A percentile compares a stretch with the other conserved stretches of the same genome.
phyloP scores from a whole-genome alignment of 2,888 invertebrate genomes.

The Baronia brevicornis region DNA sequence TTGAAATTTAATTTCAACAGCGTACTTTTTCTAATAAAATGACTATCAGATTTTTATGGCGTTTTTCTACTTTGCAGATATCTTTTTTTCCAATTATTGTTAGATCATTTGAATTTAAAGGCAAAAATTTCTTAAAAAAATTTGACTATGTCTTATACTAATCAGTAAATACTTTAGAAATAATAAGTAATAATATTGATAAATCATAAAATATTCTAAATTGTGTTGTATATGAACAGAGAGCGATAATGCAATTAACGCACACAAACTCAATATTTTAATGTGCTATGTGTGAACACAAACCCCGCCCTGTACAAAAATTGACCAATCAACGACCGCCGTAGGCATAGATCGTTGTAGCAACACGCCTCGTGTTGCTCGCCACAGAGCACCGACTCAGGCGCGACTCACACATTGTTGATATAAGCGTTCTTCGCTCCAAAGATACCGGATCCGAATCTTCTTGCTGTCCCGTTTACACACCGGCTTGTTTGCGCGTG shows the following conservation, averaged over 20 bases:
- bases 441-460: slow-evolving; percentile 63
- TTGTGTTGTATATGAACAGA: slow-evolving; percentile 56
- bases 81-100: too few species aligned
- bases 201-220: slow-evolving; percentile 51
- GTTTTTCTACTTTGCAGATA: too few species aligned
- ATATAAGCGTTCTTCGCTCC: slow-evolving; percentile 60
- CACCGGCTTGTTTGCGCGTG: slow-evolving; percentile 31
- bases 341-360: slow-evolving; percentile 68
- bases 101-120: too few species aligned
- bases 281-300: slow-evolving; percentile 57
- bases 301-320: slow-evolving; percentile 65
- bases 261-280: slow-evolving; percentile 47
- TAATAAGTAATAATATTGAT: slow-evolving; percentile 35
- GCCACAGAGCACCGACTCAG: slow-evolving; percentile 72
- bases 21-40: too few species aligned
- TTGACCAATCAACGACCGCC: slow-evolving; percentile 56
- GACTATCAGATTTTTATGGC: too few species aligned
- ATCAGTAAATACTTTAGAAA: slow-evolving; percentile 21
- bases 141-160: slow-evolving; percentile 15
- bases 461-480: slow-evolving; percentile 57
- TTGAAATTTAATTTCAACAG: too few species aligned
- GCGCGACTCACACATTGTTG: slow-evolving; percentile 75
- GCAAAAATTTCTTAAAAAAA: too few species aligned
- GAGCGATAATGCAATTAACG: slow-evolving; percentile 70
- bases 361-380: slow-evolving; percentile 72